Evolutionary conservation across 2,888 invertebrate species (phyloP).

Genomic region (Sminthurides aquaticus): DNA sequence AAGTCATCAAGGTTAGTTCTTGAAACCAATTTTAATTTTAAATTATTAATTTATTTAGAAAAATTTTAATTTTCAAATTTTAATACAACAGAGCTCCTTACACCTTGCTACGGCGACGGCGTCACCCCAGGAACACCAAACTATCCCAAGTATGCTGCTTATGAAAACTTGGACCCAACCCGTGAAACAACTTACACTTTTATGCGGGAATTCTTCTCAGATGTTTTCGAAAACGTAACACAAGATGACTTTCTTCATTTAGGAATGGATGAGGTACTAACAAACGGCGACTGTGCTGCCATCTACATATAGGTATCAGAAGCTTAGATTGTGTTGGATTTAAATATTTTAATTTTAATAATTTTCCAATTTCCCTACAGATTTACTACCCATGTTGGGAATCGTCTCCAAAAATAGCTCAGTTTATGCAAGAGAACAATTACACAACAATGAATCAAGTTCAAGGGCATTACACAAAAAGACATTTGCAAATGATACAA

Average conservation of each 20-base stretch:
- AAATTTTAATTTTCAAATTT: too few relatives aligned
- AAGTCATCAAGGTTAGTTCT: constrained; percentile 27
- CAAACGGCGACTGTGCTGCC: not conserved
- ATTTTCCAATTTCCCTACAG: not conserved
- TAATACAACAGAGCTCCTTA: constrained; percentile 62
- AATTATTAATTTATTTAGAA: too few relatives aligned
- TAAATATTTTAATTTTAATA: not conserved
- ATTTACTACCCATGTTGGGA: constrained; percentile 39
- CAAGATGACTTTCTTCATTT: constrained; percentile 77
- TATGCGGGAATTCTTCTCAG: constrained; percentile 60
- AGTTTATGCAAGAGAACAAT: constrained; percentile 55
- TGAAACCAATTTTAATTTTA: too few relatives aligned
- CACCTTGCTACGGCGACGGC: constrained; percentile 58
- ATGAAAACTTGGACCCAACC: constrained; percentile 76
- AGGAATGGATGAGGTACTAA: constrained; percentile 73
- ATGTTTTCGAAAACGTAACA: constrained; percentile 59
- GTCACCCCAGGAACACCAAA: constrained; percentile 45
- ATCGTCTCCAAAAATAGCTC: constrained; percentile 52
- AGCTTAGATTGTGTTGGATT: too few relatives aligned
- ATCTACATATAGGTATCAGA: not conserved
- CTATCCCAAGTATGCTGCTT: constrained; percentile 49
- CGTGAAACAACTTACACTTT: constrained; percentile 61
- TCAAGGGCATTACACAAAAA: constrained; percentile 60
- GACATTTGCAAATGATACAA: constrained; percentile 51
- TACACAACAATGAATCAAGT: constrained; percentile 52